Conservation (phyloP, 2,888 invertebrate genomes). For the Thecophora atra region DNA sequence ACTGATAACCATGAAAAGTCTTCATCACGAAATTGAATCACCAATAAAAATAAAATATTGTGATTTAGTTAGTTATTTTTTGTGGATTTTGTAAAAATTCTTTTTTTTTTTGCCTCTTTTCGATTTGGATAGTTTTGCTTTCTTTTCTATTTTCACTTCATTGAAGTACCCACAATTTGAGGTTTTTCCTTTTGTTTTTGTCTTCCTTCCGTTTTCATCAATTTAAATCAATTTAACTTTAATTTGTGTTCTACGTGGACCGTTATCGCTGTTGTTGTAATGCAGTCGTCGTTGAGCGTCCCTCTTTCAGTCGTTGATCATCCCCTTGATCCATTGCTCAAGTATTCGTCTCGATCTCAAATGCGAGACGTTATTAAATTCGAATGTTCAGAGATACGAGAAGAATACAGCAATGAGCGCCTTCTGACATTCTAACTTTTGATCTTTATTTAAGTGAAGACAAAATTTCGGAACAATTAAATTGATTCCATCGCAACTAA, state of each 20-base stretch:
- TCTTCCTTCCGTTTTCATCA: conserved; percentile 37
- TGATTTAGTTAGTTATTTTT: not conserved
- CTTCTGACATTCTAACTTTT: no score
- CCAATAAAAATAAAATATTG: no score
- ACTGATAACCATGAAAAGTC: no score
- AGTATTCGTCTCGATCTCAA: no score
- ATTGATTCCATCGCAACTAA: no score
- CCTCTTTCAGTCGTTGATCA: conserved; percentile 20
- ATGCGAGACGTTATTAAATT: no score
- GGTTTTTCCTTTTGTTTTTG: conserved; percentile 8
- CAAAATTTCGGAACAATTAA: no score
- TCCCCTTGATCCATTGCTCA: no score
- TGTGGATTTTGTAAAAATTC: not conserved
- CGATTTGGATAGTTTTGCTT: not conserved
- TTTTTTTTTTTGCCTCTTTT: not conserved
- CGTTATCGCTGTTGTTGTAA: conserved; percentile 17
- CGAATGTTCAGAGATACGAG: no score
- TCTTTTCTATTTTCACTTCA: not conserved
- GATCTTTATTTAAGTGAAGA: no score
- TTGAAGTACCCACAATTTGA: not conserved
- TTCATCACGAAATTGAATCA: no score
- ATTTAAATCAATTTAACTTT: conserved; percentile 57
- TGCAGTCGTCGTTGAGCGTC: conserved; percentile 24
- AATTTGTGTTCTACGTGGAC: conserved; percentile 37
- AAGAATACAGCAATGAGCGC: no score